Conservation (phyloP, 37 sponge, comb jelly and placozoan species). For the Halichondria panicea region DNA sequence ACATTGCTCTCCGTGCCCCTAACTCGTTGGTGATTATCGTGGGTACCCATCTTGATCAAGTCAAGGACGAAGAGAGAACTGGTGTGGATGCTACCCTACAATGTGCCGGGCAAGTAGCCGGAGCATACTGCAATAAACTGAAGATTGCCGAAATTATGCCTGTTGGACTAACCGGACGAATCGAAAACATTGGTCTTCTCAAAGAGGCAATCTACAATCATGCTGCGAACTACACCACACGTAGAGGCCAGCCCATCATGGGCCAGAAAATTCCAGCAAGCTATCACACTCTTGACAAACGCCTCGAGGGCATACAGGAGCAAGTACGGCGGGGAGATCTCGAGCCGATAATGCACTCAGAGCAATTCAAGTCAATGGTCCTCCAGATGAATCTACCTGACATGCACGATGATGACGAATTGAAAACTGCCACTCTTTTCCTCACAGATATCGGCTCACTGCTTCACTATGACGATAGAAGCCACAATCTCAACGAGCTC, state of each 20-base stretch:
- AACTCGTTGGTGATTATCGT: constrained; percentile 69
- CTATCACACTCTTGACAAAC: constrained; percentile 49
- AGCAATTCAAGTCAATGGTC: constrained; percentile 54
- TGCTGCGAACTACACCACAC: constrained; percentile 42
- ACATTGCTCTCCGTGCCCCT: constrained; percentile 71
- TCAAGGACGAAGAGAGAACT: constrained; percentile 28
- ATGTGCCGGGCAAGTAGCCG: constrained; percentile 29
- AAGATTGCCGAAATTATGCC: constrained; percentile 34
- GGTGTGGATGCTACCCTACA: constrained; percentile 21
- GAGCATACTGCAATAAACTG: constrained; percentile 22
- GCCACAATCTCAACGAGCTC: constrained; percentile 58
- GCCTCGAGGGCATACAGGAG: constrained; percentile 19
- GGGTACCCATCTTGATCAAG: constrained; percentile 73
- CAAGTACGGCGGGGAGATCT: constrained; percentile 5
- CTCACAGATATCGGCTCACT: constrained; percentile 67
- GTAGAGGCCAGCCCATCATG: constrained; percentile 47
- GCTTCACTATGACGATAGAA: constrained; percentile 79
- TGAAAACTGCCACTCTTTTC: constrained; percentile 65
- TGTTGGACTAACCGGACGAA: constrained; percentile 22
- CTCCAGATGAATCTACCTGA: constrained; percentile 44
- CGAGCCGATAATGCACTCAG: constrained; percentile 56
- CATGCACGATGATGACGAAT: constrained; percentile 56
- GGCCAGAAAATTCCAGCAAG: constrained; percentile 65
- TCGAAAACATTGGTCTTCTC: constrained; percentile 56
- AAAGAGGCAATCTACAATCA: constrained; percentile 55